A percentile compares a stretch with the other conserved stretches of the same genome.
These are phyloP conservation scores for Arothron firmamentum DNA, from an alignment of 2,113 vertebrate species.

Conservation along the genomic window DNA sequence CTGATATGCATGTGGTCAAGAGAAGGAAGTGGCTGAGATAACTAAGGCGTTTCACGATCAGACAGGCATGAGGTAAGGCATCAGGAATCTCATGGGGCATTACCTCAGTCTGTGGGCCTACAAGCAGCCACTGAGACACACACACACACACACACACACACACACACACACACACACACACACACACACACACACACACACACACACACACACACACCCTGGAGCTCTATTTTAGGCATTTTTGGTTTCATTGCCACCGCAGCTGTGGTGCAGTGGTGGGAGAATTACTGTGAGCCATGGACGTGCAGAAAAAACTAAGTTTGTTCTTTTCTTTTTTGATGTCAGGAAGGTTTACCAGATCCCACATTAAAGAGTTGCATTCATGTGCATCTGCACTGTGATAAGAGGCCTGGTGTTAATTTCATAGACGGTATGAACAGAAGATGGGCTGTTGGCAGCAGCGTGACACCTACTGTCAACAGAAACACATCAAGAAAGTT, in stretches of 20 bases:
- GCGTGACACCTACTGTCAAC: too few species aligned
- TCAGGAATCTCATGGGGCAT: conserved; percentile 65
- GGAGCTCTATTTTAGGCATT: conserved; percentile 64
- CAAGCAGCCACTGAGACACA: conserved; percentile 14
- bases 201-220: conserved; percentile 12
- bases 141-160: conserved; percentile 4
- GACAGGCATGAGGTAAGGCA: conserved; percentile 63
- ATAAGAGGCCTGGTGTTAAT: too few species aligned
- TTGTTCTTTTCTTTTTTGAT: too few species aligned
- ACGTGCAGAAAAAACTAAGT: too few species aligned
- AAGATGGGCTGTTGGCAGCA: too few species aligned
- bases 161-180: conserved; percentile 5
- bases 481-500: too few species aligned
- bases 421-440: too few species aligned
- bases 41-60: conserved; percentile 54
- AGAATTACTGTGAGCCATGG: conserved; percentile 49
- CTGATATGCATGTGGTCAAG: conserved; percentile 69
- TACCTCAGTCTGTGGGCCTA: conserved; percentile 61
- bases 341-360: too few species aligned
- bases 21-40: conserved; percentile 73
- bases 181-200: conserved; percentile 8
- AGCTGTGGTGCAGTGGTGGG: conserved; percentile 31
- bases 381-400: too few species aligned
- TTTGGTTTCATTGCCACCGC: conserved; percentile 16
- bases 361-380: too few species aligned